Conservation (phyloP, 2,797 vertebrate species). For the Meriones psammophilus region DNA sequence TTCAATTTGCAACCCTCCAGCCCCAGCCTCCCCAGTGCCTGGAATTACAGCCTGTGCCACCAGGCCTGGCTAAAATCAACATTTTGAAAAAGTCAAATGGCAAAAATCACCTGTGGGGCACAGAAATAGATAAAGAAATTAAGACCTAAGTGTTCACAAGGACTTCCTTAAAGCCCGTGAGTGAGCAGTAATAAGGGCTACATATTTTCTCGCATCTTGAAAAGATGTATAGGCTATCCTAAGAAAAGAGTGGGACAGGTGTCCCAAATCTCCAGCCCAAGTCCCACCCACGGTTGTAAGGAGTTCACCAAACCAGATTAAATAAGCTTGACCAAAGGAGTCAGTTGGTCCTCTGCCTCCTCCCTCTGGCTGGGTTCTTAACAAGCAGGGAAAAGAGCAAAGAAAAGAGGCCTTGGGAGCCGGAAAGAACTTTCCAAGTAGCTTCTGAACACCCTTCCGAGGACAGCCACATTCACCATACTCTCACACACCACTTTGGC, state of each 20-base stretch:
- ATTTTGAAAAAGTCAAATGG: conserved; percentile 48
- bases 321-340: background rate
- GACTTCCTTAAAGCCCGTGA: background rate
- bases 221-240: background rate
- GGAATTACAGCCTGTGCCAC: background rate
- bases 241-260: background rate
- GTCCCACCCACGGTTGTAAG: background rate
- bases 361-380: background rate
- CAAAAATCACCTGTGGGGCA: background rate
- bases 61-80: background rate
- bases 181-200: background rate
- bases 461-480: background rate
- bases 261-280: background rate
- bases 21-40: background rate
- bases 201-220: background rate
- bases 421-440: background rate
- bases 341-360: background rate
- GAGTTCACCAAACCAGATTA: background rate
- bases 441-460: background rate
- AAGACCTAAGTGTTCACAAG: background rate
- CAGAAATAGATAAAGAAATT: background rate
- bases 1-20: background rate
- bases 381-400: background rate
- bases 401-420: background rate
- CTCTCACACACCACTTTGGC: background rate